phyloP scores from a whole-genome alignment of 2,888 invertebrate species.

The Tanaodytes sp. region DNA sequence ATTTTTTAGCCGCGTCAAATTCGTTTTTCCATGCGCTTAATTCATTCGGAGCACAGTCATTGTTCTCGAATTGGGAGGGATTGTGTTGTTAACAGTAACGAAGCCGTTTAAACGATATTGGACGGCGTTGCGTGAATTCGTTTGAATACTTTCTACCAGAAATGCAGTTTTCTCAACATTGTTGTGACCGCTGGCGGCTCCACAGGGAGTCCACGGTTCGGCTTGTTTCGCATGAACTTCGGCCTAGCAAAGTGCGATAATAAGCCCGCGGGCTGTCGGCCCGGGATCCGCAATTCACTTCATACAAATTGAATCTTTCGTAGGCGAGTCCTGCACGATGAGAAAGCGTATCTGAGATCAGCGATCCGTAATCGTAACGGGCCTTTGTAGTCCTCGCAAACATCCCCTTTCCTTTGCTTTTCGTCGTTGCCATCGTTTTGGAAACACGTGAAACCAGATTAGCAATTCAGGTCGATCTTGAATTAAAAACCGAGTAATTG shows the following conservation, averaged over 20 bases:
- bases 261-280: slow-evolving; percentile 70
- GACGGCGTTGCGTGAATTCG: no score
- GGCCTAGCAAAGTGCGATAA: slow-evolving; percentile 69
- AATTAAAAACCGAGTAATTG: slow-evolving; percentile 47
- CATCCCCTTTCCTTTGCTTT: slow-evolving; percentile 51
- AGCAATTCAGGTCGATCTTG: slow-evolving; percentile 49
- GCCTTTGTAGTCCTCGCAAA: slow-evolving; percentile 62
- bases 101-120: no score
- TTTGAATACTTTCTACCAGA: slow-evolving; percentile 49
- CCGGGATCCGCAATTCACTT: slow-evolving; percentile 69
- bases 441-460: slow-evolving; percentile 52
- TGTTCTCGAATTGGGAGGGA: no score
- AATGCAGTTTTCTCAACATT: slow-evolving; percentile 52
- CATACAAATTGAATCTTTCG: slow-evolving; percentile 69
- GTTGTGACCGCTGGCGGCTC: slow-evolving; percentile 50
- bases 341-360: slow-evolving; percentile 67
- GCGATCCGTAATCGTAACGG: slow-evolving; percentile 66
- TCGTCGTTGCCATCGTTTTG: slow-evolving; percentile 50
- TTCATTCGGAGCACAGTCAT: no score
- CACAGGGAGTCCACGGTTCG: slow-evolving; percentile 49
- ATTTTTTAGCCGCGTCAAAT: no score
- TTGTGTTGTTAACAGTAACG: no score
- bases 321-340: slow-evolving; percentile 64
- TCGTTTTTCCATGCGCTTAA: no score
- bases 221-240: slow-evolving; percentile 62